Percentiles rank a stretch among this genome's conserved stretches.
phyloP scores from a whole-genome alignment of 2,113 vertebrate genomes.

The Rana temporaria region DNA sequence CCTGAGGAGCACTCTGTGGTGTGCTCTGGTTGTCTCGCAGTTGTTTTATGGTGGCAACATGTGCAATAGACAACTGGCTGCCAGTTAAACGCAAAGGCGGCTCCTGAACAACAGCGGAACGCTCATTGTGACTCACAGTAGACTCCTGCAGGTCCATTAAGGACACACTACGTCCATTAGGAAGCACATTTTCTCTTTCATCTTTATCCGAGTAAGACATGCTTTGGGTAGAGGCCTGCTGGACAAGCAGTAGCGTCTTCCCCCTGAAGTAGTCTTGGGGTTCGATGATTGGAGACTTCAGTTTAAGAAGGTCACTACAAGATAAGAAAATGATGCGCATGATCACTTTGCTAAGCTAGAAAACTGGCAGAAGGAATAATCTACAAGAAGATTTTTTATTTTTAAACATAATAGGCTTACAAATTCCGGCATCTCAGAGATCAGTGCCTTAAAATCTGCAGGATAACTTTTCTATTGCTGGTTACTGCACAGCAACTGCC shows the following conservation, averaged over 20 bases:
- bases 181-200: slow-evolving; percentile 76
- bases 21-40: slow-evolving; percentile 77
- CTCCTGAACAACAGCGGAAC: slow-evolving; percentile 70
- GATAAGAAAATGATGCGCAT: slow-evolving; percentile 24
- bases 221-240: slow-evolving; percentile 80
- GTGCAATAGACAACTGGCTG: slow-evolving; percentile 85
- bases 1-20: slow-evolving; percentile 91
- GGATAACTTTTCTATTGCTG: no score
- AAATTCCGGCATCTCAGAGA: no score
- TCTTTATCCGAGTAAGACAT: slow-evolving; percentile 84
- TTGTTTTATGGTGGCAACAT: slow-evolving; percentile 75
- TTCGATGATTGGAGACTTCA: slow-evolving; percentile 80
- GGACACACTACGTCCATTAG: slow-evolving; percentile 89
- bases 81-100: slow-evolving; percentile 78
- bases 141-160: slow-evolving; percentile 93
- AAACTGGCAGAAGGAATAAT: no score
- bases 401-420: no score
- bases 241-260: slow-evolving; percentile 80
- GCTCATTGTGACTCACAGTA: slow-evolving; percentile 66
- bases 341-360: no score
- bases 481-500: no score
- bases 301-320: slow-evolving; percentile 79
- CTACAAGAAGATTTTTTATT: no score
- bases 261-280: slow-evolving; percentile 74
- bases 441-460: no score